Conservation (phyloP, 64 coral and sea anemone genomes). For the Trachythela sp. region DNA sequence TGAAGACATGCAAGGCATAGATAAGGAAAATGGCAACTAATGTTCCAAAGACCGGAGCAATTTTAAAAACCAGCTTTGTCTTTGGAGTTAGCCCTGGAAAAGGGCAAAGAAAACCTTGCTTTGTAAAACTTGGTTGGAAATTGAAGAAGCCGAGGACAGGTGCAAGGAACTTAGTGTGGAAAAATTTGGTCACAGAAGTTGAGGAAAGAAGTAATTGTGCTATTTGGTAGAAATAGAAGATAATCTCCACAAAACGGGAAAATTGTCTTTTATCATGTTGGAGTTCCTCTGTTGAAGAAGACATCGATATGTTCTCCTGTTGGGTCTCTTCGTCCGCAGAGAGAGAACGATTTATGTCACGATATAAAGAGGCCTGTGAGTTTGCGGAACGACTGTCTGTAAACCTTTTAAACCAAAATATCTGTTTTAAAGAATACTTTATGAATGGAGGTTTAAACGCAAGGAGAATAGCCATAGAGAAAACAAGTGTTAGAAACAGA, state of each 20-base stretch:
- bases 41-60: conserved; percentile 28
- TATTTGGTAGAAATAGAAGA: conserved; percentile 45
- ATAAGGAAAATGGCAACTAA: conserved; percentile 22
- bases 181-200: background rate
- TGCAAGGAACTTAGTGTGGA: background rate
- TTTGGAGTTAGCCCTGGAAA: conserved; percentile 29
- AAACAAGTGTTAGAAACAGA: background rate
- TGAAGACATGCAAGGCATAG: background rate
- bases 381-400: background rate
- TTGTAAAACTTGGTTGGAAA: background rate
- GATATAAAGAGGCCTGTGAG: background rate
- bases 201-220: conserved; percentile 27
- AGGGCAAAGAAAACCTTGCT: conserved; percentile 11
- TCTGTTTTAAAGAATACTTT: background rate
- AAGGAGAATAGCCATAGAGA: conserved; percentile 11
- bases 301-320: background rate
- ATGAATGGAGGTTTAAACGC: conserved; percentile 32
- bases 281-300: conserved; percentile 26
- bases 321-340: too few relatives aligned
- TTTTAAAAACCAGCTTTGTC: background rate
- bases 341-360: too few relatives aligned
- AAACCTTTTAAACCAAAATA: conserved; percentile 12
- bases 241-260: conserved; percentile 18
- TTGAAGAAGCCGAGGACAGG: conserved; percentile 41
- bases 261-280: conserved; percentile 14